A percentile compares a stretch with the other conserved stretches of the same genome.
phyloP scores from a whole-genome alignment of 1,140 invertebrate genomes.

The Caerostris darwini region DNA sequence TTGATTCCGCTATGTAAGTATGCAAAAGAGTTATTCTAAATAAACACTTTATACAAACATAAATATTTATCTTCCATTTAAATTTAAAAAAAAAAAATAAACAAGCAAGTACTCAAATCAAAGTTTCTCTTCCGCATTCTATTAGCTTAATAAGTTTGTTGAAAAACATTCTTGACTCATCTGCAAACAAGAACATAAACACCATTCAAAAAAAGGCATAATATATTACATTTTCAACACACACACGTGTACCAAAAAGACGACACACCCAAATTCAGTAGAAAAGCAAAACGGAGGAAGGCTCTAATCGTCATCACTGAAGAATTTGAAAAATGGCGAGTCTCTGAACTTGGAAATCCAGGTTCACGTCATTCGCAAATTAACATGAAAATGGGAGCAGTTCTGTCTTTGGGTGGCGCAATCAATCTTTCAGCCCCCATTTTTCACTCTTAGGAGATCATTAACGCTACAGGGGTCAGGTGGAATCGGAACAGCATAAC shows the following conservation, averaged over 20 bases:
- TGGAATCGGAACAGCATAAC: slow-evolving; percentile 46
- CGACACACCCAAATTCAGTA: no score
- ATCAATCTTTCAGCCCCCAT: slow-evolving; percentile 27
- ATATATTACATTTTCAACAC: neutral
- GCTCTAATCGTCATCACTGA: neutral
- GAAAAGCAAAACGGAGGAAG: neutral
- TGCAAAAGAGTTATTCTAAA: no score
- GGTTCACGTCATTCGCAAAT: slow-evolving; percentile 12
- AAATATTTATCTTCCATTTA: no score
- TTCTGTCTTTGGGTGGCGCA: slow-evolving; percentile 29
- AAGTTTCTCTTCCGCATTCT: no score
- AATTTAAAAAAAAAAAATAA: no score
- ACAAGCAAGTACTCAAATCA: no score
- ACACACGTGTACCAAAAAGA: neutral
- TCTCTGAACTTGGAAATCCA: neutral
- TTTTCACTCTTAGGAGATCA: slow-evolving; percentile 50
- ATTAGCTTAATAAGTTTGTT: no score
- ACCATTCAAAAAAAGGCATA: no score
- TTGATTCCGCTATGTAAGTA: no score
- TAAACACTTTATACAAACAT: no score
- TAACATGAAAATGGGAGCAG: slow-evolving; percentile 32
- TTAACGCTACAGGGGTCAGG: slow-evolving; percentile 30
- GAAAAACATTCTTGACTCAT: no score
- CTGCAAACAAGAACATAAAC: no score
- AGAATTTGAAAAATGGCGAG: slow-evolving; percentile 10